These are phyloP conservation scores for Nymphalis c-album DNA, from an alignment of 2,888 invertebrate species.

Conservation along the genomic window DNA sequence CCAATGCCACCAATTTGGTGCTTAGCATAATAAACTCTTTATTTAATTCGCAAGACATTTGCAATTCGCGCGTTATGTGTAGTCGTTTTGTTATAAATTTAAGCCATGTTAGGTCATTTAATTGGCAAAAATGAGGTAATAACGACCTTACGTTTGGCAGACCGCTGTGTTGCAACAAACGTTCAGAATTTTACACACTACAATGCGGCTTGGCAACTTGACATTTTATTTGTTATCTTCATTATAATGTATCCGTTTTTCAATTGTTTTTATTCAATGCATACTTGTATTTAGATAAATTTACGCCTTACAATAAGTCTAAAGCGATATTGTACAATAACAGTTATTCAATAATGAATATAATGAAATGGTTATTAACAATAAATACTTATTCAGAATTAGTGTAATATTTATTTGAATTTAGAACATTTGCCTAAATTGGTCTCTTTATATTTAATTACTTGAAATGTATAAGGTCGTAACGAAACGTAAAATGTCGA, in stretches of 20 bases:
- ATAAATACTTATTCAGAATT: too few relatives aligned
- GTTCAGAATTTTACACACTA: background rate
- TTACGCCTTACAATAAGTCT: too few relatives aligned
- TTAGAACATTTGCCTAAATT: background rate
- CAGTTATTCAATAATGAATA: too few relatives aligned
- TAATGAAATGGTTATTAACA: too few relatives aligned
- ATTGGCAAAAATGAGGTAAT: slow-evolving; percentile 6
- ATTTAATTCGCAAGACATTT: too few relatives aligned
- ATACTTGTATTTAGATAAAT: background rate
- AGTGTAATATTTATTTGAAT: too few relatives aligned
- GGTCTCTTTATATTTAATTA: background rate
- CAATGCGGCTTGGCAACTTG: slow-evolving; percentile 2
- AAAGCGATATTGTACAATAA: too few relatives aligned
- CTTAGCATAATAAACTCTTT: too few relatives aligned
- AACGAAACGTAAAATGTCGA: slow-evolving; percentile 10
- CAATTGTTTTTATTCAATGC: background rate
- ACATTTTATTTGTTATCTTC: slow-evolving; percentile 1
- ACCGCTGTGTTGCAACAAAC: slow-evolving; percentile 3
- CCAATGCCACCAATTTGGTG: too few relatives aligned
- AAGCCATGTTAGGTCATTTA: background rate
- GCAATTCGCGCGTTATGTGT: too few relatives aligned
- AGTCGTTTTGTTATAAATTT: background rate
- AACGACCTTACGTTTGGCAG: slow-evolving; percentile 5
- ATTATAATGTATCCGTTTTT: background rate
- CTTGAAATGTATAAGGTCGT: slow-evolving; percentile 3